A percentile compares a stretch with the other conserved stretches of the same genome.
Conservation (phyloP, 2,888 invertebrate genomes). For the Actias luna region DNA sequence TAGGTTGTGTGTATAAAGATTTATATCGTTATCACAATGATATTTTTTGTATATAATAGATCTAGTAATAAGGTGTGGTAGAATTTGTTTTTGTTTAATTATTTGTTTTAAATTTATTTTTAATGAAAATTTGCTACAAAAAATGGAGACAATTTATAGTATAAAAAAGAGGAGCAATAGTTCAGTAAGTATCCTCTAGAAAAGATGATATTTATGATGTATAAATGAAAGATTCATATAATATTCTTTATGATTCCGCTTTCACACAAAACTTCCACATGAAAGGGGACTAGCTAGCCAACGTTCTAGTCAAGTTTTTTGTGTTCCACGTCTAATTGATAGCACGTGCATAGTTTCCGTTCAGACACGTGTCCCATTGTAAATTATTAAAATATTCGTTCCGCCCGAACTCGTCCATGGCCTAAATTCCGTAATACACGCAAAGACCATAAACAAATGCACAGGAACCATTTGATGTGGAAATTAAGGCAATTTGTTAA, state of each 20-base stretch:
- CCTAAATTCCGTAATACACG: constrained; percentile 45
- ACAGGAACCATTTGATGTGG: constrained; percentile 55
- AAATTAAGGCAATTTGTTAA: constrained; percentile 57
- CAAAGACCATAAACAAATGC: constrained; percentile 41
- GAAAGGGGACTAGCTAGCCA: constrained; percentile 44
- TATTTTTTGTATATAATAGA: too few relatives aligned
- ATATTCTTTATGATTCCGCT: not conserved
- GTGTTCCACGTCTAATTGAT: constrained; percentile 70
- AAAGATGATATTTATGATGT: not conserved
- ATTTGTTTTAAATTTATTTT: too few relatives aligned
- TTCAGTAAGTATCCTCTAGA: not conserved
- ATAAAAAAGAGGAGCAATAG: too few relatives aligned
- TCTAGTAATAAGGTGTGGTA: too few relatives aligned
- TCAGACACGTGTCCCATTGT: constrained; percentile 71
- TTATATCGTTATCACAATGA: too few relatives aligned
- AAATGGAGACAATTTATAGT: too few relatives aligned
- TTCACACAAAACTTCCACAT: constrained; percentile 47
- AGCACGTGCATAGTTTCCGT: constrained; percentile 76
- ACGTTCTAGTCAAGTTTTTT: constrained; percentile 56
- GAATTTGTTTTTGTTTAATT: too few relatives aligned
- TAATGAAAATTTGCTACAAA: too few relatives aligned
- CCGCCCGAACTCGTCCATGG: constrained; percentile 47
- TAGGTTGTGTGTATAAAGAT: too few relatives aligned
- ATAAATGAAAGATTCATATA: not conserved
- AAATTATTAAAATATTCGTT: constrained; percentile 72